Evolutionary conservation across 2,797 vertebrate genomes (phyloP).

Genomic region (Triplophysa yarkandensis): DNA sequence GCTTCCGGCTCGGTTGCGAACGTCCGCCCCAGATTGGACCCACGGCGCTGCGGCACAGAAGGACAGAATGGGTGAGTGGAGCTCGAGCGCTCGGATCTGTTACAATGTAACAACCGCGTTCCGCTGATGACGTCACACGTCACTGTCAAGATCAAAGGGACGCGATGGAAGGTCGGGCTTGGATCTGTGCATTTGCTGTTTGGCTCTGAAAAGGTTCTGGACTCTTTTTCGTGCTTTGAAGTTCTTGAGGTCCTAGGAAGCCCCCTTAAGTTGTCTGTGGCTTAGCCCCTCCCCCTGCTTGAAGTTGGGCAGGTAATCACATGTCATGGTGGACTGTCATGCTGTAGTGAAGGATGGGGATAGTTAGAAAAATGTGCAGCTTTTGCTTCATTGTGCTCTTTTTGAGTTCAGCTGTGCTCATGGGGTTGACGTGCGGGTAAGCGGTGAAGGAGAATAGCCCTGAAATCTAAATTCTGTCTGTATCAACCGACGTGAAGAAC

Average conservation of each 20-base stretch:
- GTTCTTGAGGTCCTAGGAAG: too few relatives aligned
- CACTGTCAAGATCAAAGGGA: too few relatives aligned
- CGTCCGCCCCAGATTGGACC: slow-evolving; percentile 62
- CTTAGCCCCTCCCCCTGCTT: not conserved
- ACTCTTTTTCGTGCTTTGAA: too few relatives aligned
- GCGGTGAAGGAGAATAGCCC: too few relatives aligned
- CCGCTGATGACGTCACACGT: too few relatives aligned
- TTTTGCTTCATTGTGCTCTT: slow-evolving; percentile 31
- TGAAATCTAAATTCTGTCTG: too few relatives aligned
- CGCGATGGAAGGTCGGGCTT: too few relatives aligned
- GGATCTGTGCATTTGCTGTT: too few relatives aligned
- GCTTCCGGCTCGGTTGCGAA: slow-evolving; percentile 62
- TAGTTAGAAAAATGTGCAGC: slow-evolving; percentile 42
- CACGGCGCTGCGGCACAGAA: slow-evolving; percentile 59
- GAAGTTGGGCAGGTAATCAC: slow-evolving; percentile 15
- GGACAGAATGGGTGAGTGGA: slow-evolving; percentile 80
- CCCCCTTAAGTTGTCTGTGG: slow-evolving; percentile 5
- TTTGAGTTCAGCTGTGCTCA: slow-evolving; percentile 20
- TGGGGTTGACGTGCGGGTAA: too few relatives aligned
- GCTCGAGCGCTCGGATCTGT: not conserved
- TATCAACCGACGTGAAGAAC: too few relatives aligned
- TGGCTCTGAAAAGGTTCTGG: not conserved
- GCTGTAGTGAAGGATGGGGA: not conserved
- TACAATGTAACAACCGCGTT: not conserved
- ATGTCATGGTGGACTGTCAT: slow-evolving; percentile 4